Evolutionary conservation across 2,888 invertebrate genomes (phyloP).

Genomic region (Tridacna gigas): DNA sequence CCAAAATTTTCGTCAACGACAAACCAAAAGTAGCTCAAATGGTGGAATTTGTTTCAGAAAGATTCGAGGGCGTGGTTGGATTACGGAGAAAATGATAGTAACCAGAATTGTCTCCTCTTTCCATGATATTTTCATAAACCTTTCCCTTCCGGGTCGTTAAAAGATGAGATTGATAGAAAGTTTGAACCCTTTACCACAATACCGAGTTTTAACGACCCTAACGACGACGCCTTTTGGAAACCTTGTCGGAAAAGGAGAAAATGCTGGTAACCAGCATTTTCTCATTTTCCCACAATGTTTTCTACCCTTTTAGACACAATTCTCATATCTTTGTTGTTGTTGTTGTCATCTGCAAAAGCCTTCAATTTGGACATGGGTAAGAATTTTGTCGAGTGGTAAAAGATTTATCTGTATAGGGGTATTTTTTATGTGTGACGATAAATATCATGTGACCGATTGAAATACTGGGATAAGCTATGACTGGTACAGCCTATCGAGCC

Average conservation of each 20-base stretch:
- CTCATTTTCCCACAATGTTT: not conserved
- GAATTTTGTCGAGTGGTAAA: not conserved
- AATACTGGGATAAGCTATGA: too few species aligned
- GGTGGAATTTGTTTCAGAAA: not conserved
- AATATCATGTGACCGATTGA: not conserved
- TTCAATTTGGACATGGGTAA: not conserved
- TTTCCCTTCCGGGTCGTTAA: too few species aligned
- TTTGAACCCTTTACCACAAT: not conserved
- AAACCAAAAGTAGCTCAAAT: not conserved
- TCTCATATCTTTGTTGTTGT: too few species aligned
- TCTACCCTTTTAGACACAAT: not conserved
- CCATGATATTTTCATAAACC: not conserved
- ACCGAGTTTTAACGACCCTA: not conserved
- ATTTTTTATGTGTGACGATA: not conserved
- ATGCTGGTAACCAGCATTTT: not conserved
- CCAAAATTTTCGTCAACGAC: not conserved
- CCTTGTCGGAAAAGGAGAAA: not conserved
- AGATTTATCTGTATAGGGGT: not conserved
- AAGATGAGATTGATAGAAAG: not conserved
- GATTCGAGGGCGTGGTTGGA: not conserved
- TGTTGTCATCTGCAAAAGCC: not conserved
- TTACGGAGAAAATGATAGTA: not conserved
- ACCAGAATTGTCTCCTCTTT: not conserved
- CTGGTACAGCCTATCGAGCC: too few species aligned
- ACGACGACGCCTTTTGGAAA: not conserved